A percentile compares a stretch with the other conserved stretches of the same genome.
These are phyloP conservation scores for Leptocoma aspasia DNA, from an alignment of 2,113 vertebrate genomes.

Conservation along the genomic window DNA sequence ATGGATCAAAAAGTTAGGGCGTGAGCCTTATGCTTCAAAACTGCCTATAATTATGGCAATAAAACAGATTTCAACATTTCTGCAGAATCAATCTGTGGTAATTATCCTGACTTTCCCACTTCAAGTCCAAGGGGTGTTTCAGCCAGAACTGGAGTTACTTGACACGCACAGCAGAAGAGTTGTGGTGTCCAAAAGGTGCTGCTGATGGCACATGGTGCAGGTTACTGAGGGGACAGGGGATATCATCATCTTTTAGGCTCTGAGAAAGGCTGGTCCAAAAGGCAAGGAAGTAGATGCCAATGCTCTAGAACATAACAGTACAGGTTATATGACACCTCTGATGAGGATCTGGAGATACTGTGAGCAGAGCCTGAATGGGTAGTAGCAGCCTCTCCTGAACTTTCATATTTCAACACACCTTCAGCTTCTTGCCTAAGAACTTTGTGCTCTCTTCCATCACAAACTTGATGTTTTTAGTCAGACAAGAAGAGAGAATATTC, in stretches of 20 bases:
- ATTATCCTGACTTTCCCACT: neutral
- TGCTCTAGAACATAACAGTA: neutral
- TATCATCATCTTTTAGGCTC: neutral
- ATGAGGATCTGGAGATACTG: neutral
- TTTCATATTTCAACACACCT: neutral
- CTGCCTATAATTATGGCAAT: neutral
- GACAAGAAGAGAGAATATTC: neutral
- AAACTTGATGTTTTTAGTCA: neutral
- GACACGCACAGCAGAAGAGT: accelerated
- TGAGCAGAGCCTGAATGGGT: neutral
- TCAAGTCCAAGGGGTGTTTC: neutral
- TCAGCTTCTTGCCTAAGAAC: neutral
- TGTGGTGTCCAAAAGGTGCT: neutral
- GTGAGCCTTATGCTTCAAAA: neutral
- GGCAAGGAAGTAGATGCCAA: neutral
- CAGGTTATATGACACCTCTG: neutral
- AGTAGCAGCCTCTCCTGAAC: neutral
- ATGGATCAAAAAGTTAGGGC: neutral
- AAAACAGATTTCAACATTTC: neutral
- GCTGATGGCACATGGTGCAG: neutral
- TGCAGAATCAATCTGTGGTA: neutral
- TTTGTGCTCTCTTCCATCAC: neutral
- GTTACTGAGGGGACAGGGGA: neutral
- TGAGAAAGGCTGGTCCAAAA: neutral
- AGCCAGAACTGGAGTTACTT: neutral